These are phyloP conservation scores for Prunella strophiata DNA, from an alignment of 2,797 vertebrate genomes.

Conservation along the genomic window DNA sequence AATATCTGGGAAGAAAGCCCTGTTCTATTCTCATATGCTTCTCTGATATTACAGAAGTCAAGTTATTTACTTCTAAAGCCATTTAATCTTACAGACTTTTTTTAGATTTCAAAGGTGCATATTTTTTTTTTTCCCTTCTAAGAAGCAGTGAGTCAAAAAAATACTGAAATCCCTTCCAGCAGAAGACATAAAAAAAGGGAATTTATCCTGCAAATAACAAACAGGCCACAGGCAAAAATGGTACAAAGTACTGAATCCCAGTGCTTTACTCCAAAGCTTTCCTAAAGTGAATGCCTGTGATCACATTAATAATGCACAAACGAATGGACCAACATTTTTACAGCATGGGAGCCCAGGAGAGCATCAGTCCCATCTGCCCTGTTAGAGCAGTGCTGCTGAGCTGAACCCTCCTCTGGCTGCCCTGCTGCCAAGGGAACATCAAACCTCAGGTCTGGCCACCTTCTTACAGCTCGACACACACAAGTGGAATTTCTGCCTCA, in stretches of 20 bases:
- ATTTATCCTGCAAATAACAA: neutral
- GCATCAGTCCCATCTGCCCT: neutral
- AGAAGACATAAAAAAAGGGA: neutral
- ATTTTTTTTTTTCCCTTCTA: neutral
- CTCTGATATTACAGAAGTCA: neutral
- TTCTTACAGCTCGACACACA: neutral
- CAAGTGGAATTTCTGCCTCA: neutral
- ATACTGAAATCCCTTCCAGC: neutral
- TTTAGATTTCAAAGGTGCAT: neutral
- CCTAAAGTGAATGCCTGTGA: neutral
- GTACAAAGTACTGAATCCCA: neutral
- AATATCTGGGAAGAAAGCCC: neutral
- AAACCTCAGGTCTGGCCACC: neutral
- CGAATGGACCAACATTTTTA: neutral
- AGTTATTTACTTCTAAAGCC: constrained; percentile 15
- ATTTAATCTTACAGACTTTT: neutral
- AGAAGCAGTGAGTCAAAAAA: neutral
- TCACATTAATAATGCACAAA: neutral
- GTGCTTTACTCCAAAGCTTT: neutral
- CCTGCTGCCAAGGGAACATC: neutral
- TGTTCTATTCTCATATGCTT: neutral
- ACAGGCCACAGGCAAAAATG: neutral
- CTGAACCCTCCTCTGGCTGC: neutral
- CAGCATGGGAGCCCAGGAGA: neutral
- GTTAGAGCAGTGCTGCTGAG: neutral